These are phyloP conservation scores for Spodoptera exigua DNA, from an alignment of 2,888 invertebrate genomes.

Conservation along the genomic window DNA sequence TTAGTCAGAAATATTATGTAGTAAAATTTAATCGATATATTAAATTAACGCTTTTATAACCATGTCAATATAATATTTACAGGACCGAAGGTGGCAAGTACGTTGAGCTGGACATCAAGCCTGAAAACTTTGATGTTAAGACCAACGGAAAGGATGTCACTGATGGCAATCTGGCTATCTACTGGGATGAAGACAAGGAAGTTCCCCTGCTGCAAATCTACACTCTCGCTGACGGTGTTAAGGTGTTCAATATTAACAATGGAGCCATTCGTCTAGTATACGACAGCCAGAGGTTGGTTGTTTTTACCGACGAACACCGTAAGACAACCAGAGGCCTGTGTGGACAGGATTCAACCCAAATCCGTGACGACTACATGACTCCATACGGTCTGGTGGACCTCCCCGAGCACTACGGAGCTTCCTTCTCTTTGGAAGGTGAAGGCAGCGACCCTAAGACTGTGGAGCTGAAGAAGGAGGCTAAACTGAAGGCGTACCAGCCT, in stretches of 20 bases:
- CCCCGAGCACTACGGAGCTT: conserved; percentile 87
- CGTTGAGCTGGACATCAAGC: conserved; percentile 76
- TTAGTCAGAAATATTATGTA: no score
- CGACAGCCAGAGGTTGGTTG: conserved; percentile 89
- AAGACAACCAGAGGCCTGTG: conserved; percentile 90
- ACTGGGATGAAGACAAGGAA: conserved; percentile 79
- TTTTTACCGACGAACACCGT: conserved; percentile 81
- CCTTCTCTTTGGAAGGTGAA: conserved; percentile 86
- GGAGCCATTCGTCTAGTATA: conserved; percentile 85
- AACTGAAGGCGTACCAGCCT: conserved; percentile 77
- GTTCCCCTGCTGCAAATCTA: conserved; percentile 80
- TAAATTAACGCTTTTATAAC: neutral
- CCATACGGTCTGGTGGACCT: conserved; percentile 88
- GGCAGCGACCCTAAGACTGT: conserved; percentile 80
- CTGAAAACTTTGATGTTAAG: conserved; percentile 74
- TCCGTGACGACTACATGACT: conserved; percentile 88
- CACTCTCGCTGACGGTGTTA: conserved; percentile 75
- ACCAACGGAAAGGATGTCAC: conserved; percentile 80
- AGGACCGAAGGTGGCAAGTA: conserved; percentile 74
- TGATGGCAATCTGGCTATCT: conserved; percentile 72
- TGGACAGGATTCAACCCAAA: conserved; percentile 90
- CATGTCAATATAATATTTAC: conserved; percentile 14
- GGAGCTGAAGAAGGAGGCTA: conserved; percentile 76
- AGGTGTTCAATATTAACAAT: conserved; percentile 55
- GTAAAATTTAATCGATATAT: no score